Evolutionary conservation across 2,888 invertebrate species (phyloP), one percentile per base, ranked within the genome.

Genomic region (Leptarthrus brevirostris): DNA sequence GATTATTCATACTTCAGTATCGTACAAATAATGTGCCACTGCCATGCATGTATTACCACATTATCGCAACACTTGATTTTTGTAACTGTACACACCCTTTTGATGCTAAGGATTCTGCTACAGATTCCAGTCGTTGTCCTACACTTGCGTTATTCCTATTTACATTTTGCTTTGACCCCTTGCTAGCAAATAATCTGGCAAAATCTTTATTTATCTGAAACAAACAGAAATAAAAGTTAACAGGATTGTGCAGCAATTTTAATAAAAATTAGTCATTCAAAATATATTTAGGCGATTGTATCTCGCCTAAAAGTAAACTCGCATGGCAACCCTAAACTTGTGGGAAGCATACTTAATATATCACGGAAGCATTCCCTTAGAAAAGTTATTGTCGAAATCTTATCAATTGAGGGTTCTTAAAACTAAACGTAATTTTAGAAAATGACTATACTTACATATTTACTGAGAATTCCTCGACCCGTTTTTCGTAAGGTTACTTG

Each of bases 91-190:
- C 83, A 83, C 87, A 92, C 92, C 92, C 92, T 88, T 90, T 90
- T 30, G 90, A 86, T 77, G 90, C 89, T 79, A 92, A 84, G 58
- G 91, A 90, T 82, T 90, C 87, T 61, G 89, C 88, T 74, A 89
- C 86, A 40, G 90, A 84, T 74, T 86, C 85, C 77, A 89, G 81
- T 79, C 85, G 85, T 74, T 85, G 85, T 76, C 82, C 82, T 71
- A 81, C 81, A 30, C 82, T 86, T 82, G 81, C 82, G 79, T 84
- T 84, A 79, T 52, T 20, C 16, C 58, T n/a, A 22, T 24, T 44
- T 10, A 47, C 53, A 34, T 58, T 70, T 22, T 34, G 66, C 70
- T 22, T 52, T 20, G 70, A 8, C 49, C 58, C 40, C 22, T 40
- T 34, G 16, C 70, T 70, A 44, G 64, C 54, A 54, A 71, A 56